Evolutionary conservation across 2,888 invertebrate species (phyloP).

Genomic region (Apamea monoglypha): DNA sequence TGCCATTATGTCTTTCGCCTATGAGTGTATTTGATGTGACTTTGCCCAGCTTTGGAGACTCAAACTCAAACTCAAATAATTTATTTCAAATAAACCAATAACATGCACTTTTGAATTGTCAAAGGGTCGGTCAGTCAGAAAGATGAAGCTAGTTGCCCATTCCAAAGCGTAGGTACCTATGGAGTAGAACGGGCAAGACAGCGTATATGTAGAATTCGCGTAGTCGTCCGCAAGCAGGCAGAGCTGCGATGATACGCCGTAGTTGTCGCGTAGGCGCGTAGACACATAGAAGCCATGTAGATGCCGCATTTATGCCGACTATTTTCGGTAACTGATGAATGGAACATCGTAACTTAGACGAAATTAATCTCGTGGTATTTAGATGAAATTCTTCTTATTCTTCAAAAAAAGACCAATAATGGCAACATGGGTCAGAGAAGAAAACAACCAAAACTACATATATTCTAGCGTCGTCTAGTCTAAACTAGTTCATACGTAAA

Average conservation of each 20-base stretch:
- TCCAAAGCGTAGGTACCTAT: no score
- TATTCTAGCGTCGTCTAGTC: background rate
- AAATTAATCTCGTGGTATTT: background rate
- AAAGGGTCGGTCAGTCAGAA: no score
- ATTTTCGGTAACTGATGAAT: background rate
- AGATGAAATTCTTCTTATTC: background rate
- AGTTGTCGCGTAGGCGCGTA: background rate
- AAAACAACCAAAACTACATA: background rate
- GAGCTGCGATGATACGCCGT: background rate
- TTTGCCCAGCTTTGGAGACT: background rate
- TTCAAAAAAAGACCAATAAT: background rate
- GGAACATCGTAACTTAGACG: background rate
- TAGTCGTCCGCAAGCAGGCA: background rate
- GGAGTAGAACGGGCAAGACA: no score
- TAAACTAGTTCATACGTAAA: background rate
- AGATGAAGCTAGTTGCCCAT: no score
- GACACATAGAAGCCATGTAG: background rate
- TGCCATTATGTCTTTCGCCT: background rate
- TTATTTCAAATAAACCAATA: no score
- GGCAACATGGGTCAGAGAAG: background rate
- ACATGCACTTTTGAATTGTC: no score
- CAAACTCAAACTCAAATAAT: no score
- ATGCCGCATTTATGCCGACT: background rate
- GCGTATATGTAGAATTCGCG: background rate
- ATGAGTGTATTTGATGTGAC: background rate